phyloP scores from a whole-genome alignment of 2,888 invertebrate species.

The Leptopilina myrica region DNA sequence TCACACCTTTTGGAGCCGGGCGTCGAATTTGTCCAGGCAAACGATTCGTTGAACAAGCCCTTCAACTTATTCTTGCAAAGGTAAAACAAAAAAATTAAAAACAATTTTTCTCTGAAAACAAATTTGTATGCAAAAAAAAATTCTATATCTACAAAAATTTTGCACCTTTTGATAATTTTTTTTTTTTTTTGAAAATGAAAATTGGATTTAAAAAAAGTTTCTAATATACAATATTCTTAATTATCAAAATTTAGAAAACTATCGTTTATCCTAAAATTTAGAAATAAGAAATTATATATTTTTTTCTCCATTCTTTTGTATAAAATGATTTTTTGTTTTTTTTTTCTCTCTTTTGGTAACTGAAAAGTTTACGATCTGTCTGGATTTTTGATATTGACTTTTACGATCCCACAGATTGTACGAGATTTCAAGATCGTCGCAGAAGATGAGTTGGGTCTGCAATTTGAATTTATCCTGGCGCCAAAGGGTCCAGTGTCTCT shows the following conservation, averaged over 20 bases:
- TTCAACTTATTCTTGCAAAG: constrained; percentile 86
- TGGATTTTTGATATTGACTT: constrained; percentile 12
- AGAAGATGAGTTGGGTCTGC: constrained; percentile 83
- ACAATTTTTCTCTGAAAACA: background rate
- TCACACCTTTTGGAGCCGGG: constrained; percentile 89
- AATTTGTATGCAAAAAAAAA: background rate
- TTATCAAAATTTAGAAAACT: no score
- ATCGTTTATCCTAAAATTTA: no score
- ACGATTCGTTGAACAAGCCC: constrained; percentile 87
- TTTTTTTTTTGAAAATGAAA: no score
- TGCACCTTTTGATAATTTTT: no score
- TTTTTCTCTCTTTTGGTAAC: background rate
- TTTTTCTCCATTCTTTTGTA: background rate
- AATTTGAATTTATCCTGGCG: constrained; percentile 89
- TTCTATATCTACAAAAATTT: background rate
- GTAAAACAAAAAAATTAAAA: constrained; percentile 64
- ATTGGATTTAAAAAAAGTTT: no score
- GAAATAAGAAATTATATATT: no score
- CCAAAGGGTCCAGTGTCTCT: constrained; percentile 86
- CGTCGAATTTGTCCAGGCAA: constrained; percentile 91
- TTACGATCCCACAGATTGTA: constrained; percentile 79
- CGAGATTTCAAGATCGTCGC: constrained; percentile 85
- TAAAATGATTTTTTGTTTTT: background rate
- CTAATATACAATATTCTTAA: no score
- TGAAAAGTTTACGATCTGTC: background rate